Base-by-base conservation (phyloP, 2,888 invertebrate genomes). In the Auanema freiburgensis region DNA sequence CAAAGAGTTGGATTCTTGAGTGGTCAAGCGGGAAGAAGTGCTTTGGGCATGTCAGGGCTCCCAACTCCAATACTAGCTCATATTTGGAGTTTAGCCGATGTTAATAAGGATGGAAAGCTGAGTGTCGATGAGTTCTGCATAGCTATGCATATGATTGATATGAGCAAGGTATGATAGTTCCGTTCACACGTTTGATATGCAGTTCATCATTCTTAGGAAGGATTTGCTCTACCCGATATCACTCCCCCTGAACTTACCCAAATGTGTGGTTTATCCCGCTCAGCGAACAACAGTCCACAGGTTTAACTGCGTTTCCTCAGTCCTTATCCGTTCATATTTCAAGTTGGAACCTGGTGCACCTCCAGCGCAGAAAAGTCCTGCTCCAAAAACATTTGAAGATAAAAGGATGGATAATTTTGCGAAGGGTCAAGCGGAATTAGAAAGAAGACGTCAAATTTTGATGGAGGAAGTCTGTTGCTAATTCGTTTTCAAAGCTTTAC, bases 71-170 rank as follows among this genome's bases (percentile, higher is more conserved):
- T 91, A 52, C 87, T 98, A 25, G 97, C 97, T n/a, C 92, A 93
- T 86, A 92, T 98, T 74, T 97, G 96, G 97, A 90, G 90, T 3
- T 85, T 97, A 24, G 89, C 96, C 0, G 97, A 97, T 85, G 89
- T 95, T 84, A 95, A 96, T 85, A 67, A 66, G 1, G 97, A 98
- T 84, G 98, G 98, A 0, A 90, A 92, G 60, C 87, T 98, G 6
- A 92, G 93, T 14, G 92, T 92, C 80, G 97, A 98, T 81, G 97
- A 98, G 86, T 98, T 98, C 84, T 93, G 96, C 11, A 87, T 98
- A 61, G 96, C 98, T 0, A 92, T 97, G 92, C 93, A 94, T 84
- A 86, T 98, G 51, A 94, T 95, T 62, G 93, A 92, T 83, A 88
- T 79, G 76, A 65, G 76, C 63, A 83, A 81, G 73, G 78, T 78